Conservation (phyloP, 2,113 vertebrate genomes). For the Shinisaurus crocodilurus region DNA sequence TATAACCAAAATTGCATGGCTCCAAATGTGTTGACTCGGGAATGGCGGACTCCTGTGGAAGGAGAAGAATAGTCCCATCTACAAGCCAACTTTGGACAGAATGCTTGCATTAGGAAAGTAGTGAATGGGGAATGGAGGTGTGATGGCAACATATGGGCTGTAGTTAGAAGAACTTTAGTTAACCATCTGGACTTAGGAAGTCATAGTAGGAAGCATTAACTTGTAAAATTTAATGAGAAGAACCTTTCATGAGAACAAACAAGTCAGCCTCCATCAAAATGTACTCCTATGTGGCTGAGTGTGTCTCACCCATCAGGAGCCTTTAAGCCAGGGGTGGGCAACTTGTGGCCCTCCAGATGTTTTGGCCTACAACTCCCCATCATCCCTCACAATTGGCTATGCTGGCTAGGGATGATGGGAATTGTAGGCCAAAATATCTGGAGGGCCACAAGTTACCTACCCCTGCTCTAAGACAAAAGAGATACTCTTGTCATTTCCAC, state of each 20-base stretch:
- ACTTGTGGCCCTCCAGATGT: too few species aligned
- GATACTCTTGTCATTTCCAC: not conserved
- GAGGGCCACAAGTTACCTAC: not conserved
- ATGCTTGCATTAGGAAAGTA: not conserved
- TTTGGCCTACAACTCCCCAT: too few species aligned
- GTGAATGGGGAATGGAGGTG: not conserved
- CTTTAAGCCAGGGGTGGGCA: not conserved
- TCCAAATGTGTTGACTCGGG: not conserved
- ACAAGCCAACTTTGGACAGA: not conserved
- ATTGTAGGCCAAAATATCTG: not conserved
- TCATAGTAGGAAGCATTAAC: not conserved
- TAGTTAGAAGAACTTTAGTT: not conserved
- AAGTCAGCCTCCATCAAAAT: not conserved
- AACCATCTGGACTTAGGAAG: not conserved
- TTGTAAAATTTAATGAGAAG: not conserved
- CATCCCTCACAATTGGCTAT: too few species aligned
- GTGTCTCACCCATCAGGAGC: not conserved
- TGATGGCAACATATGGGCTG: not conserved
- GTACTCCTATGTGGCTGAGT: not conserved
- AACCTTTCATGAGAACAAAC: not conserved
- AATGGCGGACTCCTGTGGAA: too few species aligned
- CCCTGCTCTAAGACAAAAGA: not conserved
- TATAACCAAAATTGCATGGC: not conserved
- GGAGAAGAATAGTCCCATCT: not conserved
- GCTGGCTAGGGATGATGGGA: not conserved